Percentiles rank a stretch among this genome's conserved stretches.
These are phyloP conservation scores for Dysdera silvatica DNA, from an alignment of 1,140 invertebrate species.

Conservation along the genomic window DNA sequence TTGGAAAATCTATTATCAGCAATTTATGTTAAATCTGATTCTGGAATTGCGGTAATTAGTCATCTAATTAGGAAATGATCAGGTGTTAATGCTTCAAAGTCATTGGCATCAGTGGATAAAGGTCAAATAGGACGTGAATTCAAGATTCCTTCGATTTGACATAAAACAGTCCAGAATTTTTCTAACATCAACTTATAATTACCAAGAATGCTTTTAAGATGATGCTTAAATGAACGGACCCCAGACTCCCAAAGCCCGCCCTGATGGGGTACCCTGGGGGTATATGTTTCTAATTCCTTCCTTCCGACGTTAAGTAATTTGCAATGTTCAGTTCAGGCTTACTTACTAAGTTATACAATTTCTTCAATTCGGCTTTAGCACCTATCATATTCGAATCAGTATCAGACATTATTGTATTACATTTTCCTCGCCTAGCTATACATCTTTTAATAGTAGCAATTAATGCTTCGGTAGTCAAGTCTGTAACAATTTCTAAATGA, in stretches of 20 bases:
- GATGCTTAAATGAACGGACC: neutral
- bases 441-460: constrained; percentile 1
- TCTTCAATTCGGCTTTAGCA: neutral
- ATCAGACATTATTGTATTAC: neutral
- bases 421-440: neutral
- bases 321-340: neutral
- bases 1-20: too few relatives aligned
- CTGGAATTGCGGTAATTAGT: neutral
- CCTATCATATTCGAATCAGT: neutral
- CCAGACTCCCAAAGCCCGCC: constrained; percentile 18
- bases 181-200: neutral
- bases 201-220: constrained; percentile 2
- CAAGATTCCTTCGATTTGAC: constrained; percentile 3
- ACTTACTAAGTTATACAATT: neutral
- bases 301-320: neutral
- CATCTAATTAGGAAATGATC: constrained; percentile 3
- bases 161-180: neutral
- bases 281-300: constrained; percentile 7
- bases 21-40: too few relatives aligned
- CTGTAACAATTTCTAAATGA: neutral
- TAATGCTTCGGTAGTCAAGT: neutral
- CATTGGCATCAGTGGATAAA: neutral
- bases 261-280: constrained; percentile 10
- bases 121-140: constrained; percentile 3
- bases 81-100: neutral